These are phyloP conservation scores for Julus scanicus DNA, from an alignment of 2,888 invertebrate species.

Conservation along the genomic window DNA sequence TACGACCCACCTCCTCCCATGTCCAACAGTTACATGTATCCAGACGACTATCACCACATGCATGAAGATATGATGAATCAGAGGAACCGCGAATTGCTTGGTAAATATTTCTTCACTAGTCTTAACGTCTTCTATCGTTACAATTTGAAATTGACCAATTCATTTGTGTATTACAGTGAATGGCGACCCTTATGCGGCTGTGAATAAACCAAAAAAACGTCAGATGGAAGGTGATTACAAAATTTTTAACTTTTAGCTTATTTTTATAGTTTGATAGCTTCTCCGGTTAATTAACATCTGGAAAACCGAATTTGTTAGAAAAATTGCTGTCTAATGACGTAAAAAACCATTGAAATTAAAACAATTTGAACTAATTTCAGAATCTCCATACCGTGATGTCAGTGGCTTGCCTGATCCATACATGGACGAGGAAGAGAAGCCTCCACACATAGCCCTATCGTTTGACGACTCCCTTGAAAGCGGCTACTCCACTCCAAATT, in stretches of 20 bases:
- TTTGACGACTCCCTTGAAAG: slow-evolving; percentile 94
- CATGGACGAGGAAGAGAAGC: slow-evolving; percentile 79
- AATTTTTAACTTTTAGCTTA: not conserved
- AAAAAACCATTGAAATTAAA: not conserved
- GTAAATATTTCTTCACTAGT: slow-evolving; percentile 59
- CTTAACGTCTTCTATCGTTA: not conserved
- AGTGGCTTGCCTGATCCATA: slow-evolving; percentile 91
- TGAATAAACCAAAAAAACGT: slow-evolving; percentile 89
- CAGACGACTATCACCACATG: slow-evolving; percentile 62
- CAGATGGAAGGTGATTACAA: slow-evolving; percentile 77
- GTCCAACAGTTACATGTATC: slow-evolving; percentile 61
- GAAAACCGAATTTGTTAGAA: too few species aligned
- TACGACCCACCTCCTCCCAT: slow-evolving; percentile 58
- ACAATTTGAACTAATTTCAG: not conserved
- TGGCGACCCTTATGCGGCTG: slow-evolving; percentile 85
- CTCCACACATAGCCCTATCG: slow-evolving; percentile 86
- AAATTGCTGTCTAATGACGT: too few species aligned
- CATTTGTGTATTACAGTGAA: slow-evolving; percentile 55
- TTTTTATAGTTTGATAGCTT: not conserved
- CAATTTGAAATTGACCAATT: not conserved
- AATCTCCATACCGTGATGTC: slow-evolving; percentile 86
- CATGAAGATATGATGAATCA: slow-evolving; percentile 61
- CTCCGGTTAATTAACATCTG: too few species aligned
- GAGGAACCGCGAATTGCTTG: slow-evolving; percentile 61
- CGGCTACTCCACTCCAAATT: slow-evolving; percentile 93